These are phyloP conservation scores for Drosophila dives DNA, from an alignment of 2,888 invertebrate species.

Conservation along the genomic window DNA sequence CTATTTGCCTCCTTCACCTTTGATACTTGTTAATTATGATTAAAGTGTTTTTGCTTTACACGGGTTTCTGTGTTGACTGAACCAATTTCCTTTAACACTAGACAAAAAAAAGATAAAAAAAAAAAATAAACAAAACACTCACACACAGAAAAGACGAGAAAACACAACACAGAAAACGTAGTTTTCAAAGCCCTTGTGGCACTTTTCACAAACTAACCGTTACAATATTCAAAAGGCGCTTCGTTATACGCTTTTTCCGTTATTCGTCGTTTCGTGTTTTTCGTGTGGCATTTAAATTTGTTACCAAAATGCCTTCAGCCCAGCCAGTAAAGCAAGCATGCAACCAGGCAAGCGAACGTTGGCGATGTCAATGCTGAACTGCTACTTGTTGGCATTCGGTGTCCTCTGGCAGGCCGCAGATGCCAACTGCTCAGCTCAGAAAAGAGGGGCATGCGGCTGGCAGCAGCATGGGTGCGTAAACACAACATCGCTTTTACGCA, in stretches of 20 bases:
- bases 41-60: conserved; percentile 8
- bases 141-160: background rate
- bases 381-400: conserved; percentile 75
- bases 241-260: conserved; percentile 1
- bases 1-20: conserved; percentile 6
- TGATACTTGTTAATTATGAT: background rate
- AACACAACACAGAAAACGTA: conserved; percentile 4
- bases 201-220: conserved; percentile 19
- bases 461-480: conserved; percentile 14
- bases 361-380: conserved; percentile 76
- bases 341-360: conserved; percentile 66
- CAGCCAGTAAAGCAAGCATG: background rate
- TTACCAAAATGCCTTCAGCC: background rate
- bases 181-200: conserved; percentile 4
- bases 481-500: conserved; percentile 32
- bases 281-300: conserved; percentile 4
- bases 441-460: background rate
- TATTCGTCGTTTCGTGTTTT: conserved; percentile 2
- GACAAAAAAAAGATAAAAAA: conserved; percentile 2
- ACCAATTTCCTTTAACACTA: background rate
- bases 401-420: conserved; percentile 59
- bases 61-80: background rate
- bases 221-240: conserved; percentile 30
- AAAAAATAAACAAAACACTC: conserved; percentile 13
- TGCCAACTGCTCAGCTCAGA: conserved; percentile 46